A percentile compares a stretch with the other conserved stretches of the same genome.
Conservation (phyloP, 2,113 vertebrate genomes). For the Artemisiospiza belli region DNA sequence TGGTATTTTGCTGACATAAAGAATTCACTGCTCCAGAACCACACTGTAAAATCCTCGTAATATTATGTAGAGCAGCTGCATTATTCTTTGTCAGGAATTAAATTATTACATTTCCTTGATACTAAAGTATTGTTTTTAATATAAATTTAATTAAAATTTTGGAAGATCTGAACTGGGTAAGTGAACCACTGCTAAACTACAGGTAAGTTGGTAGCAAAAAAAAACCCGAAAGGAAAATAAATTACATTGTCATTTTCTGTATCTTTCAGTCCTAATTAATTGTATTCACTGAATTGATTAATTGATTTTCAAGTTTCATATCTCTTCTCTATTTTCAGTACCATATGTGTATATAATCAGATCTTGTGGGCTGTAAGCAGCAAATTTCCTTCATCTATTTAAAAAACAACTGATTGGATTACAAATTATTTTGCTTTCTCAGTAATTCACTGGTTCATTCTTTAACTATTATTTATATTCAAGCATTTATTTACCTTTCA, state of each 20-base stretch:
- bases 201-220: background rate
- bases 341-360: background rate
- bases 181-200: background rate
- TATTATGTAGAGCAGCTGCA: background rate
- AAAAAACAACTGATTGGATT: background rate
- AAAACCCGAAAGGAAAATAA: too few relatives aligned
- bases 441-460: background rate
- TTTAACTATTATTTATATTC: background rate
- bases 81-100: background rate
- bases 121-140: background rate
- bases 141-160: background rate
- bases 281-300: background rate
- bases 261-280: background rate
- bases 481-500: background rate
- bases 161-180: background rate
- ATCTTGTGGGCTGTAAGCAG: background rate
- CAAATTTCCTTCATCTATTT: background rate
- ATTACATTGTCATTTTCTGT: rapidly evolving
- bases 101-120: background rate
- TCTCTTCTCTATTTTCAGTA: background rate
- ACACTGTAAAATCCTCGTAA: background rate
- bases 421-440: background rate
- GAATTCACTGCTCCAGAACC: background rate
- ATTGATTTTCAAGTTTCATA: background rate
- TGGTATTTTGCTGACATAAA: background rate